Base-by-base conservation (phyloP, 2,888 invertebrate species). In the Eumacrocentrus americanus region DNA sequence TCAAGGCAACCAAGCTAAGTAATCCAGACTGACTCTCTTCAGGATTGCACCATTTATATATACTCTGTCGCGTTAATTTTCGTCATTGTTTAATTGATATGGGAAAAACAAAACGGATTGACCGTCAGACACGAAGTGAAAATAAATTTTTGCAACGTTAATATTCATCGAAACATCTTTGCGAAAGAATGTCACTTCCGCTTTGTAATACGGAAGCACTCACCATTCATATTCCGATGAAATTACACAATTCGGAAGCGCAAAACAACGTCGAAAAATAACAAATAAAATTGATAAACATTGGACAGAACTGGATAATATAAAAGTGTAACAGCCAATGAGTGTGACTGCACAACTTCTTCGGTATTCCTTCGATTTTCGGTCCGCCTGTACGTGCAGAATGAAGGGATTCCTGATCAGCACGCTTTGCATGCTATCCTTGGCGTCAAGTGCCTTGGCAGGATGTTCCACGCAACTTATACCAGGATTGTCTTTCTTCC, bases 401-500 rank as follows among this genome's bases (percentile, higher is more conserved):
- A 75, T 75, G 76, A 68, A 57, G 50, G 25, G 44, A 50, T 51
- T 64, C 40, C 57, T 66, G 20, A 55, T 35, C 61, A 61, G 64
- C 57, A 50, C 60, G 60, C 38, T 75, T 14, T 69, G 63, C 47
- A 23, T 69, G 16, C 20, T 64, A n/a, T 40, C 60, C 4, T n/a
- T 69, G 2, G 55, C 58, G 14, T 59, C 61, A 2, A 16, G 44
- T 11, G 60, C 59, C 7, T 47, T 58, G 18, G 53, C 46, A 4
- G 63, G 55, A n/a, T 60, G 57, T 48, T 22, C 37, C 12, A 65
- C 65, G 16, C 16, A 70, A 71, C 3, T 54, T 67, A n/a, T 62
- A 1, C 72, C 81, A 5, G 77, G 79, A 55, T 66, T 78, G 54
- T 71, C 76, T 7, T 64, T 72, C 40, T 37, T 18, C 0, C 25